Evolutionary conservation across 2,888 invertebrate species (phyloP).

Genomic region (Piscicola geometra): DNA sequence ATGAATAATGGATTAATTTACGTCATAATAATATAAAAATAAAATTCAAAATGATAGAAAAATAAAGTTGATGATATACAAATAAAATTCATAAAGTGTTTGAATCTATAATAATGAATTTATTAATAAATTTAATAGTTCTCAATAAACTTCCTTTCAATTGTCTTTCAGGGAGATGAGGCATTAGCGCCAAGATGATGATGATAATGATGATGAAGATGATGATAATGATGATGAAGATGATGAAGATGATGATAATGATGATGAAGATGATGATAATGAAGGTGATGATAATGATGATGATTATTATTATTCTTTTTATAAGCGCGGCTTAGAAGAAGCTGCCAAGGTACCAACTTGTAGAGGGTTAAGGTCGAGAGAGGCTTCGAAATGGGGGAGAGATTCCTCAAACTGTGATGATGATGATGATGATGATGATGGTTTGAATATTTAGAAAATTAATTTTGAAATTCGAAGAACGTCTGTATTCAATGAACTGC

Average conservation of each 20-base stretch:
- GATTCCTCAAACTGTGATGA: constrained; percentile 68
- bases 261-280: constrained; percentile 28
- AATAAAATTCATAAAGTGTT: no score
- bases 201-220: constrained; percentile 18
- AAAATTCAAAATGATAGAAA: no score
- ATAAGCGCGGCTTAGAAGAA: neutral
- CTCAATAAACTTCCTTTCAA: neutral
- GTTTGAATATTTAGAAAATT: no score
- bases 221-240: constrained; percentile 36
- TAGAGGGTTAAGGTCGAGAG: constrained; percentile 77
- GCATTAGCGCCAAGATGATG: neutral
- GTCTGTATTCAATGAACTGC: neutral
- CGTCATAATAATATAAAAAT: no score
- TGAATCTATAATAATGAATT: neutral
- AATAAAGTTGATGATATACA: no score
- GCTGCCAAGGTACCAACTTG: constrained; percentile 62
- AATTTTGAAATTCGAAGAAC: neutral
- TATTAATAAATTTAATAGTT: neutral
- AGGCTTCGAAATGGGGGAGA: constrained; percentile 74
- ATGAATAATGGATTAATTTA: neutral
- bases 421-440: no score
- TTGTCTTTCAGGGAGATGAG: neutral
- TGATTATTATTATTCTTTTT: no score
- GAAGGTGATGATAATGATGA: no score
- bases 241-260: constrained; percentile 36